Base-by-base conservation (phyloP, 23 tunicate species). In the Oikopleura albicans region DNA sequence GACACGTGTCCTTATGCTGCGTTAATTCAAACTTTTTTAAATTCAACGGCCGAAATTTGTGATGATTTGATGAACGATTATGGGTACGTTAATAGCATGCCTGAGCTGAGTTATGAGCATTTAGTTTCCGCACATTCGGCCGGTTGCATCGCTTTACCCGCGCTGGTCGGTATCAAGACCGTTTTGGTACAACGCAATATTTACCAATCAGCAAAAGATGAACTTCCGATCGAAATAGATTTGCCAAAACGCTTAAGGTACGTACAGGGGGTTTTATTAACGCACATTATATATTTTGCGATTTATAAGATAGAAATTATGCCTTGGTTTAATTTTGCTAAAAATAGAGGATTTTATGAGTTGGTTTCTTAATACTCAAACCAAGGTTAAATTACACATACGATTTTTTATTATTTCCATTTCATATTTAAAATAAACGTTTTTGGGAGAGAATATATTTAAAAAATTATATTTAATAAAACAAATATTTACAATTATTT, bases 171-270 rank as follows among this genome's bases (percentile, higher is more conserved):
- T 0, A 87, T 95, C 40, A 90, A 90, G 71, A 86, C 91, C 1
- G 99, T 95, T 0, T 88, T 95, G 38, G 99, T 90, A 66, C 96
- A 88, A 41, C 83, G 99, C 16, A 91, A 91, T 85, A 86, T 89
- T 63, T 88, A 91, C 38, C 91, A 91, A 4, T 75, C 87, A 22
- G 75, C 88, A 0, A 39, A 89, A 37, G 99, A 95, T 56, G 99
- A 90, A 84, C 92, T 95, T 1, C 99, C 99, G 4, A 90, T 95
- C 84, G 99, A 95, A 41, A 88, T 95, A 0, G 96, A 95, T 38
- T 63, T 91, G 41, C 66, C 66, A 63, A 84, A 86, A 39, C 99
- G 89, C 39, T 90, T 84, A 2, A 29, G 59, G 84, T 83, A 39
- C 63, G n/a, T n/a, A n/a, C n/a, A n/a, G n/a, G n/a, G n/a, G n/a